A percentile compares a stretch with the other conserved stretches of the same genome.
Evolutionary conservation across 2,797 vertebrate species (phyloP).

Genomic region (Crocodylus rhombifer): DNA sequence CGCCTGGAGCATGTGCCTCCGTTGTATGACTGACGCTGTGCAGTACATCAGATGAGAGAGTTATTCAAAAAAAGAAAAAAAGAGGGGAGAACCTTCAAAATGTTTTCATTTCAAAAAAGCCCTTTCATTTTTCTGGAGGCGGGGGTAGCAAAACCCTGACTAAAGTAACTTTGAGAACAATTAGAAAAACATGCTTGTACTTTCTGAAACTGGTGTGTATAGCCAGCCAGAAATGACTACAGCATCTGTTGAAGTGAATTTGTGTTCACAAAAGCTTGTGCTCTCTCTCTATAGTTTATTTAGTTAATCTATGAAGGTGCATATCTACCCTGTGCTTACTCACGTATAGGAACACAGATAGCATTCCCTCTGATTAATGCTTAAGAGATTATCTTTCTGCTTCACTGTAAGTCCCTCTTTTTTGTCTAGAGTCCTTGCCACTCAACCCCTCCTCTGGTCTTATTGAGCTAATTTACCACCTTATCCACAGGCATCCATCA

Average conservation of each 20-base stretch:
- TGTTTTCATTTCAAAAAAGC: background rate
- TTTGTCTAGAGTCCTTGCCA: accelerated
- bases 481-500: conserved; percentile 91
- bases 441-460: background rate
- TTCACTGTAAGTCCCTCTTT: background rate
- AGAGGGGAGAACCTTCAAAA: background rate
- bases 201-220: background rate
- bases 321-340: background rate
- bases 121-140: background rate
- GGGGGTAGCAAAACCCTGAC: background rate
- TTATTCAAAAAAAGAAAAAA: background rate
- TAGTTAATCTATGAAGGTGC: no score
- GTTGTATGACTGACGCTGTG: background rate
- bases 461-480: conserved; percentile 11
- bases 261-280: background rate
- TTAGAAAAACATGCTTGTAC: background rate
- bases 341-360: no score
- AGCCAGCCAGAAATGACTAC: background rate
- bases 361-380: background rate
- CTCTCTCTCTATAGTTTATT: no score
- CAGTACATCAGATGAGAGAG: no score
- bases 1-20: background rate
- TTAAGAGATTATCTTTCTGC: accelerated
- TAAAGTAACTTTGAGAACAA: background rate
- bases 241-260: no score